These are phyloP conservation scores for Julus scanicus DNA, from an alignment of 2,888 invertebrate genomes.

Conservation along the genomic window DNA sequence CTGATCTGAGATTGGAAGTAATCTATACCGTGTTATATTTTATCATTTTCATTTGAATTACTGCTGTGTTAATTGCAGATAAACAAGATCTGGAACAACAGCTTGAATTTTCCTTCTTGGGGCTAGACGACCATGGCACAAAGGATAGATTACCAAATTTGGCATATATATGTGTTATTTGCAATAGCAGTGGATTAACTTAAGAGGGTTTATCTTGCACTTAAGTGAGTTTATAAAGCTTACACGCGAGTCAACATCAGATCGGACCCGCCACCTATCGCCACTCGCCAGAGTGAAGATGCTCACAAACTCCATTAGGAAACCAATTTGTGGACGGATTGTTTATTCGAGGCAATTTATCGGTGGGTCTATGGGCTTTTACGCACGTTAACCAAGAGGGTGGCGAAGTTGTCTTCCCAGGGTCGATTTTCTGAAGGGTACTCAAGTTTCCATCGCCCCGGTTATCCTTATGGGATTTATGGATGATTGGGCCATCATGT, in stretches of 20 bases:
- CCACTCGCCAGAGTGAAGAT: background rate
- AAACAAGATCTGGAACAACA: no score
- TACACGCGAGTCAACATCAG: background rate
- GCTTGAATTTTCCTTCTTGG: no score
- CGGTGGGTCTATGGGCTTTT: conserved; percentile 3
- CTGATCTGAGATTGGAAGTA: no score
- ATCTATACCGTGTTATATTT: no score
- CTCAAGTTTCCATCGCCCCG: conserved; percentile 32
- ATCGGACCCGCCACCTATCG: background rate
- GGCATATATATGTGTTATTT: no score
- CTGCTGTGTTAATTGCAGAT: no score
- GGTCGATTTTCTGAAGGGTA: conserved; percentile 36
- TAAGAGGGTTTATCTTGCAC: no score
- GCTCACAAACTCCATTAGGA: conserved; percentile 28
- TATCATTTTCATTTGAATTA: no score
- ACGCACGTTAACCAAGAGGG: background rate
- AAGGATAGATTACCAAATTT: no score
- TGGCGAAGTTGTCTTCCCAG: background rate
- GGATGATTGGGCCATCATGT: conserved; percentile 18
- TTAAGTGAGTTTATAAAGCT: background rate
- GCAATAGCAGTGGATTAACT: no score
- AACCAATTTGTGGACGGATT: conserved; percentile 45
- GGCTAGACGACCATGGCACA: no score
- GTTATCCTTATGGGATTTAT: conserved; percentile 46
- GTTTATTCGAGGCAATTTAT: conserved; percentile 44